These are phyloP conservation scores for Sturnira hondurensis DNA, from an alignment of 2,113 vertebrate genomes.

Conservation along the genomic window DNA sequence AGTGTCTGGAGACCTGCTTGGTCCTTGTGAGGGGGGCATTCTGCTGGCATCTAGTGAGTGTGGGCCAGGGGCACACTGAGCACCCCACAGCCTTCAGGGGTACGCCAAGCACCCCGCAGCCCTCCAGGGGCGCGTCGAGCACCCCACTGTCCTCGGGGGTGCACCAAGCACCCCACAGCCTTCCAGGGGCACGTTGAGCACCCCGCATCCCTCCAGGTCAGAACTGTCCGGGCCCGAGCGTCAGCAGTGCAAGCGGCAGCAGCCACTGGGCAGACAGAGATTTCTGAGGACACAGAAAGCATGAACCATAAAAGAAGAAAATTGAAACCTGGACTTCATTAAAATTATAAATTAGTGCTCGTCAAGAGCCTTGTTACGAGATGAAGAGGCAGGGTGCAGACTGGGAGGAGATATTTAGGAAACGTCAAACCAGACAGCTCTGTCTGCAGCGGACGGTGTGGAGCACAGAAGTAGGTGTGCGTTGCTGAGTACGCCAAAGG, in stretches of 20 bases:
- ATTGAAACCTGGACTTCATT: neutral
- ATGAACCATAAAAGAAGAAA: neutral
- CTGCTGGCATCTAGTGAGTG: neutral
- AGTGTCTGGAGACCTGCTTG: neutral
- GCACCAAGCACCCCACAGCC: neutral
- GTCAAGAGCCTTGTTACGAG: neutral
- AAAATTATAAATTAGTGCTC: neutral
- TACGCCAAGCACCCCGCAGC: too few species aligned
- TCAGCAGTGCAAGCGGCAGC: neutral
- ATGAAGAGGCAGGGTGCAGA: neutral
- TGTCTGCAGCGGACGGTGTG: neutral
- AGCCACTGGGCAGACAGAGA: neutral
- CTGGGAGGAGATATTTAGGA: neutral
- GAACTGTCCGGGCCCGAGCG: neutral
- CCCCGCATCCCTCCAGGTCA: neutral
- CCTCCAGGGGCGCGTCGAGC: neutral
- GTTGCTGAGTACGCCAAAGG: too few species aligned
- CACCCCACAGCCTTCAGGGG: neutral
- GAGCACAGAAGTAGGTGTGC: too few species aligned
- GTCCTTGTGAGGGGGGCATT: neutral
- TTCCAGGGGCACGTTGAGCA: neutral
- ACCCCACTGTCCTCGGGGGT: too few species aligned
- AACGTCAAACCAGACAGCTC: neutral
- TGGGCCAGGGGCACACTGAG: neutral
- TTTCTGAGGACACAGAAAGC: neutral